Evolutionary conservation across 2,888 invertebrate genomes (phyloP), one percentile per base, ranked within the genome.

Genomic region (Phytoseiulus persimilis): DNA sequence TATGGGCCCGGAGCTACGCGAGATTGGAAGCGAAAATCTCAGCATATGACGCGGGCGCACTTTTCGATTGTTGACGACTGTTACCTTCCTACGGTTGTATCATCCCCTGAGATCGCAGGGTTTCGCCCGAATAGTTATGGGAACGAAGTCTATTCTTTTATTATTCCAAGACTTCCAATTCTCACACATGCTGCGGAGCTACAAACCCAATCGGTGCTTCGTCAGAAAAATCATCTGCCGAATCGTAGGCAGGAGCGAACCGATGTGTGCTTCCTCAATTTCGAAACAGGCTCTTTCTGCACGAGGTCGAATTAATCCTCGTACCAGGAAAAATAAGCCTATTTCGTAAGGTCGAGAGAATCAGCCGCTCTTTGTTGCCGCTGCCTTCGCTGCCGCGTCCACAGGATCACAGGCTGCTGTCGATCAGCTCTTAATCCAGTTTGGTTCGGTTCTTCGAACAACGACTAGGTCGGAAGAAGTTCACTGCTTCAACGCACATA

Each of bases 361-460:
- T 46, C 46, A 14, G 46, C 46, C 65, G 18, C 14, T 65, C 65
- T 65, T 65, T 65, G 65, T 65, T 65, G 65, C 65, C 65, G 65
- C 46, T 46, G 46, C 46, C 46, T 46, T 14, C 46, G 46, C 14
- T 14, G 14, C 28, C 65, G 65, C 65, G 28, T 14, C 65, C 18
- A 18, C 23, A 14, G 28, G 65, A 65, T 65, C 65, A 65, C 65
- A 65, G 65, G 65, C 65, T 65, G 65, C 65, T 65, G 65, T 65
- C 65, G 65, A 65, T 65, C 65, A 65, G 65, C 65, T 65, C 65
- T 65, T 65, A 65, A 65, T 65, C 65, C 65, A 65, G 65, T 65
- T 65, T 65, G 65, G 23, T 65, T 65, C 65, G 18, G 23, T 65
- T 65, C 65, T 23, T 28, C 65, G 65, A 65, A 65, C 65, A 65